A percentile compares a stretch with the other conserved stretches of the same genome.
Conservation (phyloP, 1,140 invertebrate species). For the Hycleus phaleratus region DNA sequence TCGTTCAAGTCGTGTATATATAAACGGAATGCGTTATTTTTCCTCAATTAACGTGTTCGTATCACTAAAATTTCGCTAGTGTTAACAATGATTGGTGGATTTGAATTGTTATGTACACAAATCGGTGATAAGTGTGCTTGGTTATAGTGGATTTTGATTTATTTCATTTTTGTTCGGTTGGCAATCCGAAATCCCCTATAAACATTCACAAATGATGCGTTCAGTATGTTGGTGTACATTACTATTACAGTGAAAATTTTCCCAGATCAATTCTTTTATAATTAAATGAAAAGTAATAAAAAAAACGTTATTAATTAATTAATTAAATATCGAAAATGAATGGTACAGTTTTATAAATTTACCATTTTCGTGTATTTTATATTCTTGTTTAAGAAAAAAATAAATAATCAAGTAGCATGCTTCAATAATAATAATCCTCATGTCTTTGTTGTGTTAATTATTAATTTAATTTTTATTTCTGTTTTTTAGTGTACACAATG, state of each 20-base stretch:
- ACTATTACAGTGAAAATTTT: slow-evolving; percentile 6
- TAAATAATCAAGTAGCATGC: background rate
- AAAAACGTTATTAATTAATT: background rate
- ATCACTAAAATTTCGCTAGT: no score
- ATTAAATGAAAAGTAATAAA: slow-evolving; percentile 8
- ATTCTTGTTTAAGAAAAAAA: no score
- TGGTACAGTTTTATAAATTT: slow-evolving; percentile 9
- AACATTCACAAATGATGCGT: slow-evolving; percentile 12
- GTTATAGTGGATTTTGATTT: no score
- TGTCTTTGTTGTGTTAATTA: slow-evolving; percentile 4
- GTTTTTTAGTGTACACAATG: slow-evolving; percentile 38
- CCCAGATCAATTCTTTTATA: slow-evolving; percentile 2
- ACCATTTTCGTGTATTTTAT: background rate
- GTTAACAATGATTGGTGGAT: no score
- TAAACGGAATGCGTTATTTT: no score
- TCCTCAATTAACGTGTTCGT: no score
- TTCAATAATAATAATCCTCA: background rate
- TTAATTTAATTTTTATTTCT: no score
- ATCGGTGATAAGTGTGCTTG: no score
- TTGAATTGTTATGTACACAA: no score
- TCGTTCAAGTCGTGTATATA: no score
- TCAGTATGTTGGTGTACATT: background rate
- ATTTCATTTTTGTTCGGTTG: background rate
- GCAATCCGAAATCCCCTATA: slow-evolving; percentile 1
- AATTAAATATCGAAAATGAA: slow-evolving; percentile 5